Base-by-base conservation (phyloP, 2,113 vertebrate genomes). In the Mugil cephalus region DNA sequence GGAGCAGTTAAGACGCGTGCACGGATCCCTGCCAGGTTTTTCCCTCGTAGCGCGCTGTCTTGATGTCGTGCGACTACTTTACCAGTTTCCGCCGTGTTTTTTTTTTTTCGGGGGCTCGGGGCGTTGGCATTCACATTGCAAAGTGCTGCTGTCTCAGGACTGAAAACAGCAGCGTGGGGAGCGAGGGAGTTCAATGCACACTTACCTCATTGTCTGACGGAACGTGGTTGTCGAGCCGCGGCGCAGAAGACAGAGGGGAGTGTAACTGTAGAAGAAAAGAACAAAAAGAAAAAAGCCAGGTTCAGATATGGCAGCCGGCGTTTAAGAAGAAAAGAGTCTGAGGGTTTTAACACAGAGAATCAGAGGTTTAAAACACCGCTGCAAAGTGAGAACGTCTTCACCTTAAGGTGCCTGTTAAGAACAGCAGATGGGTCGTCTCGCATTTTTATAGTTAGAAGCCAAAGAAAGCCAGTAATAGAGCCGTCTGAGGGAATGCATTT, bases 161-260 rank as follows among this genome's bases (percentile, higher is more conserved):
- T 65, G 53, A 18, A 79, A 79, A 72, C 59, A 0, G 21, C 59
- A 68, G 76, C 76, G 72, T 61, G 42, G 76, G 83, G 77, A 84
- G 67, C 69, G 78, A 68, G 78, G 55, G 75, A 85, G 51, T 82
- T 67, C 30, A 82, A 78, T 72, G 66, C 74, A 84, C 78, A 80
- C 85, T 85, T 89, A 92, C 91, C 79, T 91, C 91, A 68, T 78
- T 90, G 79, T 91, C 86, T 75, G 88, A 87, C 69, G 83, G 65
- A 69, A 79, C 34, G 46, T 80, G 74, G 78, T 79, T 85, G 80
- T 81, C 43, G 38, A 83, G 80, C 38, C 83, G 75, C 1, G 46
- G 67, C 24, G 80, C 46, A 48, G 87, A 77, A 82, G 89, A 91
- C 64, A 67, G 60, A 34, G 87, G 79, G 36, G 87, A 89, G 58